Conservation (phyloP, 2,888 invertebrate genomes). For the Hypsopygia costalis region DNA sequence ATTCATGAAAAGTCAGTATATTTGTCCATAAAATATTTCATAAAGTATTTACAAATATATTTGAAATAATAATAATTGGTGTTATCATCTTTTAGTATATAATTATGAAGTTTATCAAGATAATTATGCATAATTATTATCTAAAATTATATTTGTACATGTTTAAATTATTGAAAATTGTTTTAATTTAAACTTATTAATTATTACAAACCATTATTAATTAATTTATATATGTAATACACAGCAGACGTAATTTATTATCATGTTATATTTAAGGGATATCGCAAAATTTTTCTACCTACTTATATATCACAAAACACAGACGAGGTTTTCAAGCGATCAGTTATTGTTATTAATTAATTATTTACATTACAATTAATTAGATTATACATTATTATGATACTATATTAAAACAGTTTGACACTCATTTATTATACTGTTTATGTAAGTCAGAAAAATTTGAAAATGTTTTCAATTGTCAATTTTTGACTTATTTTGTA, state of each 20-base stretch:
- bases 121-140: conserved; percentile 7
- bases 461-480: conserved; percentile 1
- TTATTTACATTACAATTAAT: conserved; percentile 21
- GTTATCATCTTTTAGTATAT: conserved; percentile 4
- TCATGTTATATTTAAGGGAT: conserved; percentile 10
- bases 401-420: conserved; percentile 21
- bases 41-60: conserved; percentile 7
- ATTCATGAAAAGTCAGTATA: neutral
- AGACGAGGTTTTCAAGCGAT: conserved; percentile 44
- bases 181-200: neutral
- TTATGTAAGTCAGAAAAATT: conserved; percentile 11
- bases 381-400: conserved; percentile 22
- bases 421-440: conserved; percentile 21
- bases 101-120: neutral
- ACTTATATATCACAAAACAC: conserved; percentile 55
- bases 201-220: neutral
- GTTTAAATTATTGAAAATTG: neutral
- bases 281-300: conserved; percentile 24
- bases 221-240: neutral
- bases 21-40: conserved; percentile 1
- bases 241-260: neutral
- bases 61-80: conserved; percentile 12
- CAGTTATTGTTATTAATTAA: conserved; percentile 14
- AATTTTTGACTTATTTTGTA: conserved; percentile 7
- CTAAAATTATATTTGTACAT: neutral